phyloP scores from a whole-genome alignment of 1,140 invertebrate species.

The Neodiprion fabricii region DNA sequence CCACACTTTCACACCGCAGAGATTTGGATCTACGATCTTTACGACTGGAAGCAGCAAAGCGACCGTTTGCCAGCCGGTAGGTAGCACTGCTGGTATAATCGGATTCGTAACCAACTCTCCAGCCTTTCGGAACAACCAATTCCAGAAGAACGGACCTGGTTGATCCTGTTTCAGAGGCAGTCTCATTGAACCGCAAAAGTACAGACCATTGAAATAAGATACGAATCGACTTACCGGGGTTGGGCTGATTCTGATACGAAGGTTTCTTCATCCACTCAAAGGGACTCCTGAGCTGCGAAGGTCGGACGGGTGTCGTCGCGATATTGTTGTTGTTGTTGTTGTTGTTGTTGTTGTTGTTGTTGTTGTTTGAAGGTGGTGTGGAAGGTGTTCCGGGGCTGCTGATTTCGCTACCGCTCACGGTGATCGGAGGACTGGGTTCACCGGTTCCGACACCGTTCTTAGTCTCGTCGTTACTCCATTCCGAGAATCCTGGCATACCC shows the following conservation, averaged over 20 bases:
- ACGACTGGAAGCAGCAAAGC: no score
- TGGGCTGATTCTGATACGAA: constrained; percentile 80
- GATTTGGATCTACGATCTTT: no score
- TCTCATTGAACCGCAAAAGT: background rate
- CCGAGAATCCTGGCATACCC: constrained; percentile 26
- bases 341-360: constrained; percentile 30
- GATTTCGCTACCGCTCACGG: constrained; percentile 70
- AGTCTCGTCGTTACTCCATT: constrained; percentile 49
- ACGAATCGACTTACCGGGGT: constrained; percentile 72
- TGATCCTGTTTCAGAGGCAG: no score
- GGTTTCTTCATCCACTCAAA: constrained; percentile 92
- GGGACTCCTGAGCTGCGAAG: constrained; percentile 75
- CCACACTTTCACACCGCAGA: no score
- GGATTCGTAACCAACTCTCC: no score
- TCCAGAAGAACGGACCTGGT: no score
- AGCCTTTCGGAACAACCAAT: no score
- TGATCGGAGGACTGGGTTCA: constrained; percentile 67
- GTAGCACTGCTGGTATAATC: no score
- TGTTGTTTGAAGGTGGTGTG: constrained; percentile 40
- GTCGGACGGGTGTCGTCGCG: constrained; percentile 55
- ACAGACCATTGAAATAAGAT: constrained; percentile 11
- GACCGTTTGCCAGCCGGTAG: no score
- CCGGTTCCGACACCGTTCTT: constrained; percentile 37
- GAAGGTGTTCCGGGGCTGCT: constrained; percentile 66
- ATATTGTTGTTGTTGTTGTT: constrained; percentile 43